Base-by-base conservation (phyloP, 2,113 vertebrate species). In the Ammospiza nelsoni region DNA sequence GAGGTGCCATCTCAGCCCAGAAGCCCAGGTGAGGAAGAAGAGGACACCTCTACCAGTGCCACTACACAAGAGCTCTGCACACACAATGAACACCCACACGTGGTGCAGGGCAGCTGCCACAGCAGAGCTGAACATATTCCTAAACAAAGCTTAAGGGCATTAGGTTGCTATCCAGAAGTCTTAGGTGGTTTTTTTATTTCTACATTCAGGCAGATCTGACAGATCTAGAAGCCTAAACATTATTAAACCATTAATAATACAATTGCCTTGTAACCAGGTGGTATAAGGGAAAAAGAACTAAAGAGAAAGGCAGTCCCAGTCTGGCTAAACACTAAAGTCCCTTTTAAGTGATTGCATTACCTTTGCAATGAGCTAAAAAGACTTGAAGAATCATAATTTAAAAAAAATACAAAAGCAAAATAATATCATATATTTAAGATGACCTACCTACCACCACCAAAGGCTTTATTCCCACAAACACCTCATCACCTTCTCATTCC, bases 51-150 rank as follows among this genome's bases (percentile, higher is more conserved):
- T 10, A 61, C 3, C 4, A 73, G 54, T 49, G 48, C 5, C 37
- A 17, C 39, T 20, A 0, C 2, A 2, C 55, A 71, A 29, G 58
- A 59, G 31, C 5, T 44, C 37, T 6, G 6, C 43, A 29, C 0
- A 0, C 19, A 22, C 11, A 23, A 14, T 7, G 9, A 24, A 31
- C 19, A 24, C 11, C 11, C 15, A 52, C 31, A 28, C 4, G 0
- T 0, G 12, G 33, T 20, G 48, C 37, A 28, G 48, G 35, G 17
- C 0, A 0, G 46, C 25, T 39, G 43, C 35, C 27, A 15, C 8
- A 27, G 17, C 1, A 55, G 35, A 48, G 23, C 1, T 51, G 25
- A 84, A 46, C 0, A 2, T 33, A 51, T 7, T 19, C 25, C 44
- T 65, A n/a, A 41, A 74, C 90, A 92, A 58, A 41, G 3, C 16